phyloP scores from a whole-genome alignment of 1,140 invertebrate genomes.

The Apis mellifera region DNA sequence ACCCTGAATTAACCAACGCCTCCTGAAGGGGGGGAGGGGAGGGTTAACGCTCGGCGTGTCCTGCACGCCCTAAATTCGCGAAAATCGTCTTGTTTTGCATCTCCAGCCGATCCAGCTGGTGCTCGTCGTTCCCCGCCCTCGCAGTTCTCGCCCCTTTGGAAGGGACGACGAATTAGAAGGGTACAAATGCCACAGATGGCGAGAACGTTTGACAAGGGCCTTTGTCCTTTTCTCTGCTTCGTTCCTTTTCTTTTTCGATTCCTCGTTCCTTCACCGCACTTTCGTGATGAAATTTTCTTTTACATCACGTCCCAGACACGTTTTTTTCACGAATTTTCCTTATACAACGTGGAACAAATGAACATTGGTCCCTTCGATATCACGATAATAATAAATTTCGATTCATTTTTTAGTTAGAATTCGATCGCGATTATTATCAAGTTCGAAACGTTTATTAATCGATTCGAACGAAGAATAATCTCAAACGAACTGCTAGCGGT shows the following conservation, averaged over 20 bases:
- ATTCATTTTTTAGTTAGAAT: no score
- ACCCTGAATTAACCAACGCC: neutral
- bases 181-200: slow-evolving; percentile 4
- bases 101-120: neutral
- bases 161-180: neutral
- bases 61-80: neutral
- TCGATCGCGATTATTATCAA: no score
- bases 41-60: neutral
- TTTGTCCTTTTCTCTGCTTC: slow-evolving; percentile 16
- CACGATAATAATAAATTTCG: no score
- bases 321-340: no score
- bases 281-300: no score
- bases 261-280: neutral
- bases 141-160: slow-evolving; percentile 1
- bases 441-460: no score
- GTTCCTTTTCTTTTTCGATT: neutral
- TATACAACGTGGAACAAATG: no score
- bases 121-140: neutral
- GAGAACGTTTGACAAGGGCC: neutral
- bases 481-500: no score
- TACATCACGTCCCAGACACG: no score
- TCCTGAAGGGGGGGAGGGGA: neutral
- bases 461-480: no score
- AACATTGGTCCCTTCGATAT: no score
- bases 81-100: slow-evolving; percentile 40